Evolutionary conservation across 53 echinoderm and acorn worm species (phyloP), one percentile per base, ranked within the genome.

Genomic region (Arbacia lixula): DNA sequence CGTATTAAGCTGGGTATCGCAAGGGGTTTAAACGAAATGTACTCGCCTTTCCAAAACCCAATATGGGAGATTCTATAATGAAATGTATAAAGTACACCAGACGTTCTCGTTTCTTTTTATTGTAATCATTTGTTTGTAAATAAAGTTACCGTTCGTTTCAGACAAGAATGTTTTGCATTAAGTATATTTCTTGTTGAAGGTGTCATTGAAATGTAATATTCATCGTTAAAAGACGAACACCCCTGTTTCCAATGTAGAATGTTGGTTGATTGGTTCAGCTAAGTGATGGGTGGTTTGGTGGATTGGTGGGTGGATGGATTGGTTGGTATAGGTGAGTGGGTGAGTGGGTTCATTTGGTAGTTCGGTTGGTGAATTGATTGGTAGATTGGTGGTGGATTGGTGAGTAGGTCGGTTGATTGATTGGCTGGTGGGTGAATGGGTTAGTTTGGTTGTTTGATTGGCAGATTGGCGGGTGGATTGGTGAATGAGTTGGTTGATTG

Each of bases 61-160:
- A n/a, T n/a, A n/a, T n/a, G n/a, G n/a, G n/a, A n/a, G n/a, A n/a
- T n/a, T n/a, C n/a, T n/a, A n/a, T n/a, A n/a, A n/a, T n/a, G n/a
- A n/a, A n/a, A n/a, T n/a, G n/a, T n/a, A n/a, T n/a, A n/a, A n/a
- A n/a, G n/a, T n/a, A n/a, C n/a, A n/a, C n/a, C n/a, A n/a, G n/a
- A n/a, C n/a, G n/a, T n/a, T n/a, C n/a, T n/a, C n/a, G n/a, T n/a
- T n/a, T n/a, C n/a, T n/a, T n/a, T n/a, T n/a, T n/a, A n/a, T n/a
- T n/a, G n/a, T n/a, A n/a, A n/a, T n/a, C n/a, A n/a, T n/a, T n/a
- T n/a, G n/a, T n/a, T n/a, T 67, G 67, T 67, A 67, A 67, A 67
- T 67, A 67, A 67, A 67, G 61, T 65, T 6, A 12, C 22, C 21
- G 67, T 38, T 67, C n/a, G n/a, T n/a, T n/a, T n/a, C n/a, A n/a